Base-by-base conservation (phyloP, 2,888 invertebrate genomes). In the Philonicus albiceps region DNA sequence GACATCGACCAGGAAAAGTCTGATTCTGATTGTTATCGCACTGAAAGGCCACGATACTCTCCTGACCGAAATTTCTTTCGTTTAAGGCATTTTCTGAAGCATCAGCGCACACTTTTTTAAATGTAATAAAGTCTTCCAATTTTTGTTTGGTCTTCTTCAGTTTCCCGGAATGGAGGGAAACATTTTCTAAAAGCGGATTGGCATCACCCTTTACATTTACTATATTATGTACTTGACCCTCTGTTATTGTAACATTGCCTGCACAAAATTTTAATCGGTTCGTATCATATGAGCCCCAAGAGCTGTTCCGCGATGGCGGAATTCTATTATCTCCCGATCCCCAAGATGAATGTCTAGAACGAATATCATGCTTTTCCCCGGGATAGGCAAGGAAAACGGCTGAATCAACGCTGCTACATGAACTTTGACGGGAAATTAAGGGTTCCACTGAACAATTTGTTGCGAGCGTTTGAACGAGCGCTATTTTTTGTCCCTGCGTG, bases 271-370 rank as follows among this genome's bases (percentile, higher is more conserved):
- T 89, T 80, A 91, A 91, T 86, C 91, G 90, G 87, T 91, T 92
- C 53, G 90, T 94, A 89, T 96, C 96, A 89, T 95, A 95, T 7
- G 95, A 95, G 16, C 95, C 95, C 94, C 95, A 95, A 74, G 95
- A 95, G 91, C 95, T 95, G 89, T 95, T 95, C 84, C 96, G 92
- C 49, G 95, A 94, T 0, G 95, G 95, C 86, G 94, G 89, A 3
- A 94, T 93, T 72, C 95, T 93, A 87, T 90, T 91, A 72, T 96
- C 96, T 83, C 94, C 95, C n/a, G 96, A 95, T 87, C 96, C 96
- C 96, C 97, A 96, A 64, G 96, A 96, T 88, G 96, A 95, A 91
- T 96, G 96, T 11, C 96, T 94, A 87, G 96, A 96, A 40, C 95
- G 94, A 55, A 93, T 91, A 89, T 96, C 96, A n/a, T 91, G 90